These are phyloP conservation scores for Hippolais icterina DNA, from an alignment of 2,113 vertebrate genomes.

Conservation along the genomic window DNA sequence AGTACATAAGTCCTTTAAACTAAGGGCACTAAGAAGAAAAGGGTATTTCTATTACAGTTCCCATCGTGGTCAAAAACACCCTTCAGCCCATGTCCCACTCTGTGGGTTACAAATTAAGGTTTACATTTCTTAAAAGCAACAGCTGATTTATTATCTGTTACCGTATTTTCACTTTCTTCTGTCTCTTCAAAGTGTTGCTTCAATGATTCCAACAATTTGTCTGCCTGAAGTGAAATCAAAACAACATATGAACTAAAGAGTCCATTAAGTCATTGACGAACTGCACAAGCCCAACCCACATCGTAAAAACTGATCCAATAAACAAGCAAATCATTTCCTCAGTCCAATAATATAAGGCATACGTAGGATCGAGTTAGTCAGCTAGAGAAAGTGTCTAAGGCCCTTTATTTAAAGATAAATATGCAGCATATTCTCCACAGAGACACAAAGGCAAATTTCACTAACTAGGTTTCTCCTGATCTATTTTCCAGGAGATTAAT, in stretches of 20 bases:
- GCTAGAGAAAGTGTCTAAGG: neutral
- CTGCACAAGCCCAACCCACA: rapidly evolving
- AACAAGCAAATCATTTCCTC: neutral
- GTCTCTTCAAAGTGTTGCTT: slow-evolving; percentile 75
- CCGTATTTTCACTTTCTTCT: slow-evolving; percentile 46
- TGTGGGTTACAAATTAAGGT: neutral
- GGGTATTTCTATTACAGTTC: neutral
- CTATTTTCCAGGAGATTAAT: neutral
- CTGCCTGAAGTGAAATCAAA: slow-evolving; percentile 74
- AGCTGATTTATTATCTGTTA: neutral
- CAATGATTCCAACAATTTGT: slow-evolving; percentile 83
- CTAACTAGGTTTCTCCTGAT: neutral
- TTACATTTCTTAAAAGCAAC: neutral
- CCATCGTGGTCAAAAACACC: neutral
- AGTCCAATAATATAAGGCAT: rapidly evolving
- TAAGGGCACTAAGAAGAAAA: neutral
- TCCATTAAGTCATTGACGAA: neutral
- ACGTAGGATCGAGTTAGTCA: neutral
- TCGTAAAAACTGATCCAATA: neutral
- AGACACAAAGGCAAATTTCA: too few species aligned
- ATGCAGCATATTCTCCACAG: rapidly evolving
- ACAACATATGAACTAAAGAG: neutral
- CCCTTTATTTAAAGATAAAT: neutral
- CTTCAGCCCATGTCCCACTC: neutral
- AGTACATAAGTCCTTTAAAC: neutral